Percentiles rank a stretch among this genome's conserved stretches.
Evolutionary conservation across 2,113 vertebrate genomes (phyloP).

Genomic region (Onychostoma macrolepis): DNA sequence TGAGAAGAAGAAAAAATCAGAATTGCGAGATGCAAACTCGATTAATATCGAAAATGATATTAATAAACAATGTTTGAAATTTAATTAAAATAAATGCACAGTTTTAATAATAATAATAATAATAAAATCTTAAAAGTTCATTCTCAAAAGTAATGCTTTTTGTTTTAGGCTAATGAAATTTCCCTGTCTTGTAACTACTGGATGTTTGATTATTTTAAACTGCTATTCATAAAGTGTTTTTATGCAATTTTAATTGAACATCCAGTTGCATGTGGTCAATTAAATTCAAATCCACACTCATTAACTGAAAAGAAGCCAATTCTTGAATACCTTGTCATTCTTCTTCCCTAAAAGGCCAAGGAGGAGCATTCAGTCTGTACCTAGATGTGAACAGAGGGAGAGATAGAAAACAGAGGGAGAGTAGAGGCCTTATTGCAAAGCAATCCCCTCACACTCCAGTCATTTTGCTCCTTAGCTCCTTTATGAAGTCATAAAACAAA

Average conservation of each 20-base stretch:
- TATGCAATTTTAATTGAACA: not conserved
- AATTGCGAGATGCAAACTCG: no score
- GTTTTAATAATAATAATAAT: no score
- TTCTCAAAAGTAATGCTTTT: not conserved
- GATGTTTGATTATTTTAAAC: not conserved
- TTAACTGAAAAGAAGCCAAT: not conserved
- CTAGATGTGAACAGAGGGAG: not conserved
- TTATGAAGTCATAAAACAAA: conserved; percentile 29
- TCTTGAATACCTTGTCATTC: not conserved
- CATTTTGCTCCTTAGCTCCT: conserved; percentile 10
- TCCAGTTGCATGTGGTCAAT: not conserved
- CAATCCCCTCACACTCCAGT: not conserved
- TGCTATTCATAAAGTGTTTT: not conserved
- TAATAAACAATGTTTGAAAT: no score
- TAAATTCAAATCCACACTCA: not conserved
- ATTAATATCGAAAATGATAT: no score
- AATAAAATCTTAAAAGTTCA: not conserved
- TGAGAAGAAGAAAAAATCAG: no score
- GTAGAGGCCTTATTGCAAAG: not conserved
- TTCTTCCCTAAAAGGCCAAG: not conserved
- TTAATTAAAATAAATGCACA: no score
- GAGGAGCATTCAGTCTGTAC: not conserved
- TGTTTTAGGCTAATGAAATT: not conserved
- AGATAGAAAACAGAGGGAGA: not conserved
- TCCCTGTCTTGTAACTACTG: not conserved